Percentiles rank a stretch among this genome's conserved stretches.
Conservation (phyloP, 2,797 vertebrate species). For the Falco biarmicus region DNA sequence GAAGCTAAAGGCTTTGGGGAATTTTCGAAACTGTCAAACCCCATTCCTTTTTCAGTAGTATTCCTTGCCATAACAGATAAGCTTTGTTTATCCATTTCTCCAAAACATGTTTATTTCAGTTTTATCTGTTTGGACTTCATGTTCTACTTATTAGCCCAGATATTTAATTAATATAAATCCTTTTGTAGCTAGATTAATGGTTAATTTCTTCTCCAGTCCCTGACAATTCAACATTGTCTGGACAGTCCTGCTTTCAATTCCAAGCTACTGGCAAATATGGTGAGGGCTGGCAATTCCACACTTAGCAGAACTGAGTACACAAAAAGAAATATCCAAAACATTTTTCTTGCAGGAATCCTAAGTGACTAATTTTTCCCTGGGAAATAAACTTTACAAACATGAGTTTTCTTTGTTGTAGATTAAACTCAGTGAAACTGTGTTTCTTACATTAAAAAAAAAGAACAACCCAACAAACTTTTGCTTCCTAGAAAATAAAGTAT, state of each 20-base stretch:
- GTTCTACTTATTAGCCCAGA: not conserved
- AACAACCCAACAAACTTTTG: not conserved
- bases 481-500: not conserved
- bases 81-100: not conserved
- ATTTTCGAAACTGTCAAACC: not conserved
- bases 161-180: not conserved
- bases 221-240: not conserved
- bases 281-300: not conserved
- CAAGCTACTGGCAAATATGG: not conserved
- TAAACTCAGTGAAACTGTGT: not conserved
- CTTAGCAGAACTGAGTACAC: not conserved
- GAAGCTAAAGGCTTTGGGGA: conserved; percentile 3
- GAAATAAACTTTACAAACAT: not conserved
- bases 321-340: not conserved
- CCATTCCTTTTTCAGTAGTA: not conserved
- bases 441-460: not conserved
- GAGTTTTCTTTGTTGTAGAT: not conserved
- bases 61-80: not conserved
- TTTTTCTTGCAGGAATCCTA: not conserved
- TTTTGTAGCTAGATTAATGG: not conserved
- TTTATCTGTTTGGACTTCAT: not conserved
- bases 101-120: conserved; percentile 1
- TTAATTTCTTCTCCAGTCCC: not conserved
- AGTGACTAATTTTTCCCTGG: not conserved
- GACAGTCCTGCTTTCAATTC: not conserved